Evolutionary conservation across 2,888 invertebrate species (phyloP), one percentile per base, ranked within the genome.

Genomic region (Scaptomyza parva): DNA sequence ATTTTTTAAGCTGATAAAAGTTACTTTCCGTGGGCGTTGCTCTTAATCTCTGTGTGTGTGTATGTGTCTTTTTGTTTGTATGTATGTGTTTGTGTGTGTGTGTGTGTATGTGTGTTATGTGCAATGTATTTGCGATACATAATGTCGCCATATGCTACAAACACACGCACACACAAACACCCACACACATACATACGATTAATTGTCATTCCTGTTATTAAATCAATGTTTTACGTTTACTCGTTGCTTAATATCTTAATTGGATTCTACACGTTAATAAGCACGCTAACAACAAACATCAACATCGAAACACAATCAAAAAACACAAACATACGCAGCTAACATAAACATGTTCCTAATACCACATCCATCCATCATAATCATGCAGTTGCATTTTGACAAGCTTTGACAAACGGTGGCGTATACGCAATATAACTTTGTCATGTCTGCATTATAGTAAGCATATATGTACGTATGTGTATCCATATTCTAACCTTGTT

Each of bases 371-470:
- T 26, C 14, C 12, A n/a, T 26, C 8, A 3, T 14, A 30, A 45
- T 18, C 8, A 47, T 28, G 33, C 9, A 39, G 9, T 9, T 39
- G 30, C 57, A 35, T 12, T 26, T 3, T n/a, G n/a, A n/a, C n/a
- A 12, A 41, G 40, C 12, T 26, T 17, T 11, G 17, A 28, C 26
- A 9, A 53, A 33, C 12, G 55, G 20, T 3, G 54, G 63, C 73
- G 60, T 72, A 72, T 68, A 62, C 68, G 59, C 48, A 70, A 65
- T 45, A 35, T 50, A 53, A 22, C 18, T 18, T 12, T 18, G 17
- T 9, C 51, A 24, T 11, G n/a, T 28, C 43, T 48, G 22, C 24
- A 51, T 50, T 50, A 33, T 37, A 12, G 8, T 14, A 26, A 14
- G 18, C 11, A 26, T n/a, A 26, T 14, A 28, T 41, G 39, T 14